A percentile compares a stretch with the other conserved stretches of the same genome.
Evolutionary conservation across 2,797 vertebrate species (phyloP).

Genomic region (Hemibagrus guttatus): DNA sequence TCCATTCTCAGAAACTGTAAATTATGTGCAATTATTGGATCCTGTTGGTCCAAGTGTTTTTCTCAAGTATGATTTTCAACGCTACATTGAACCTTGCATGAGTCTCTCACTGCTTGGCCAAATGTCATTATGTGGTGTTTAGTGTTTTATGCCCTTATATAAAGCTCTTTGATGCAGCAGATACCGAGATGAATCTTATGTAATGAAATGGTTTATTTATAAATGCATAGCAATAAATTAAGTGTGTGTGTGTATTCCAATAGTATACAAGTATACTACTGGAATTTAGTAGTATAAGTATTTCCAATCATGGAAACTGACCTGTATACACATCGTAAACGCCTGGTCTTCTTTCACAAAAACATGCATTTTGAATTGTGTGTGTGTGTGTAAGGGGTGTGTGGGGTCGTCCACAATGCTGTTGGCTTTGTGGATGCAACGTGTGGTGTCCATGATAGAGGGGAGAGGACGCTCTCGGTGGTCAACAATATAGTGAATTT

Average conservation of each 20-base stretch:
- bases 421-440: no score
- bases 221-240: background rate
- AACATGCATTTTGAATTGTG: background rate
- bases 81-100: background rate
- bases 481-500: no score
- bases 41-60: background rate
- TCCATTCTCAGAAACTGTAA: background rate
- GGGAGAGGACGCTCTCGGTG: no score
- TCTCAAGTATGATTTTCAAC: background rate
- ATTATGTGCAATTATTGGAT: background rate
- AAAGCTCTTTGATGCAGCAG: background rate
- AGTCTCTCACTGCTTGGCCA: background rate
- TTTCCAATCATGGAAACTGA: background rate
- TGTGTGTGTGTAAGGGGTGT: no score
- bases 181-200: background rate
- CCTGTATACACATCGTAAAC: background rate
- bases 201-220: background rate
- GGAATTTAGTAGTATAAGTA: no score
- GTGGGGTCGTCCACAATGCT: no score
- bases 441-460: no score
- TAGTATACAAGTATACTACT: no score
- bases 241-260: no score
- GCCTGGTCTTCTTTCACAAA: background rate
- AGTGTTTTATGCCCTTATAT: background rate
- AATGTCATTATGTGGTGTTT: background rate